Conservation (phyloP, 2,888 invertebrate genomes). For the Amaurobius ferox region DNA sequence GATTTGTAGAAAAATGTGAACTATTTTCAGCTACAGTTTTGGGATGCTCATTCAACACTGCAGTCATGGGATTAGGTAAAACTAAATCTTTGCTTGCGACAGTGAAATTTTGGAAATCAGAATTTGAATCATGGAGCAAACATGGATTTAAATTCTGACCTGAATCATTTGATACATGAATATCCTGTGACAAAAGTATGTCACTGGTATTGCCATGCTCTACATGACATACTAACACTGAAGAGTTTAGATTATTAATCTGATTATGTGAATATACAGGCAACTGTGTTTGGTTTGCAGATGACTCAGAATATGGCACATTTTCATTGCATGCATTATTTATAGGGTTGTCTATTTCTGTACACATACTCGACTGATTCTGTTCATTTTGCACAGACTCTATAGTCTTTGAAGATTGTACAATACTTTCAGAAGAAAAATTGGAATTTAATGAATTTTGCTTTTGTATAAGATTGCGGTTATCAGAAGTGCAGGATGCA, state of each 20-base stretch:
- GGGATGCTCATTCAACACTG: background rate
- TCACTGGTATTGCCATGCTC: background rate
- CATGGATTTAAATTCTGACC: background rate
- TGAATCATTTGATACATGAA: conserved; percentile 11
- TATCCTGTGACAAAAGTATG: conserved; percentile 10
- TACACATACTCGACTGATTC: background rate
- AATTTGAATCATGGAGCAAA: background rate
- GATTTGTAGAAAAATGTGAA: conserved; percentile 10
- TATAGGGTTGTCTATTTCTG: background rate
- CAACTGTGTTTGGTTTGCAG: conserved; percentile 41
- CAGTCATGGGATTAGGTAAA: background rate
- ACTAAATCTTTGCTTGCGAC: conserved; percentile 30
- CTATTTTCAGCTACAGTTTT: background rate
- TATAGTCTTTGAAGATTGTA: background rate
- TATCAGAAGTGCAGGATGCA: background rate
- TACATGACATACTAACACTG: conserved; percentile 19
- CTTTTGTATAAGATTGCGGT: conserved; percentile 1
- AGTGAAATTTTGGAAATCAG: conserved; percentile 12
- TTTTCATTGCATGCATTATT: conserved; percentile 42
- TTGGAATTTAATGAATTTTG: background rate
- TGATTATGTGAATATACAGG: conserved; percentile 50
- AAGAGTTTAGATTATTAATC: conserved; percentile 35
- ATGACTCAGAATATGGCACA: conserved; percentile 36
- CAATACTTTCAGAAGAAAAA: conserved; percentile 19
- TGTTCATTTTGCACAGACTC: conserved; percentile 11